A percentile compares a stretch with the other conserved stretches of the same genome.
These are phyloP conservation scores for Panonychus citri DNA, from an alignment of 1,140 invertebrate species.

Conservation along the genomic window DNA sequence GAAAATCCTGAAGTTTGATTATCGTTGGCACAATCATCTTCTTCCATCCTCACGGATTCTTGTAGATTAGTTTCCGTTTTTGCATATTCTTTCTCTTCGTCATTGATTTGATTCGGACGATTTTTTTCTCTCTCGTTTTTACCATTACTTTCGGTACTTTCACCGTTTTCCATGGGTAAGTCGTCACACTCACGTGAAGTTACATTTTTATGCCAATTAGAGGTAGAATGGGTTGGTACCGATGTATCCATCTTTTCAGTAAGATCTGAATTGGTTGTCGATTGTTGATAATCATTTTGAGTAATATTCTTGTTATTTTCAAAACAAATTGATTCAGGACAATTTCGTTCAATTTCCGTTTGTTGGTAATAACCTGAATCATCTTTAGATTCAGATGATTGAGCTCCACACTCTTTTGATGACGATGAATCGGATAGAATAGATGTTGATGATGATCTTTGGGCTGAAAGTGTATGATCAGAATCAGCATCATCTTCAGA, in stretches of 20 bases:
- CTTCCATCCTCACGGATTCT: neutral
- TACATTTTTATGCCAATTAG: neutral
- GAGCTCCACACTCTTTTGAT: neutral
- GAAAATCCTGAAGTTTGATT: neutral
- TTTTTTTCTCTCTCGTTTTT: no score
- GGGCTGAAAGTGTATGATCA: neutral
- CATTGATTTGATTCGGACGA: no score
- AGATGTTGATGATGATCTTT: neutral
- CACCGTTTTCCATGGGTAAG: no score
- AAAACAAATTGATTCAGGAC: no score
- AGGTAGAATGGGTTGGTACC: no score
- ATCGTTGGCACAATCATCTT: neutral
- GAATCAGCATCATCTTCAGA: neutral
- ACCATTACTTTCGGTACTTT: no score
- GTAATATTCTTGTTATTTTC: neutral
- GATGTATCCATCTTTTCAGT: no score
- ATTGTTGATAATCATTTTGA: neutral
- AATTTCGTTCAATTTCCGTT: neutral
- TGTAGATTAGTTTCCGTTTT: no score
- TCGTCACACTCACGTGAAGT: no score
- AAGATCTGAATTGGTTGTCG: no score
- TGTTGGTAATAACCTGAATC: neutral
- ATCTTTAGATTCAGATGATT: neutral
- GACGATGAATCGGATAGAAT: neutral
- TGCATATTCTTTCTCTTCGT: no score